A percentile compares a stretch with the other conserved stretches of the same genome.
These are phyloP conservation scores for Margaritifera margaritifera DNA, from an alignment of 2,888 invertebrate species.

Conservation along the genomic window DNA sequence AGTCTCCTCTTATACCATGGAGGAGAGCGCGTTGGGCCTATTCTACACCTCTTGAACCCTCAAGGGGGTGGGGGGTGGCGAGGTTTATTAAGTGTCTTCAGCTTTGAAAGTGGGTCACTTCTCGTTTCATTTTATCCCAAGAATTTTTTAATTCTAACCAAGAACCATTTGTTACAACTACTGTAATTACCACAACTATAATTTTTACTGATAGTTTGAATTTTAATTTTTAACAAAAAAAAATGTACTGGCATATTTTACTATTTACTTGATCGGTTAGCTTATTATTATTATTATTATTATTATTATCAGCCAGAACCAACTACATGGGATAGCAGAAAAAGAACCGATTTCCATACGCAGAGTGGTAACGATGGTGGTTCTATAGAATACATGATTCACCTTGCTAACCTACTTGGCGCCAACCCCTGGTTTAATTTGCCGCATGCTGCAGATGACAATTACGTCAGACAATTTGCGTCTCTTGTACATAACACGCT, in stretches of 20 bases:
- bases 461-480: conserved; percentile 50
- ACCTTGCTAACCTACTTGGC: conserved; percentile 45
- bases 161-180: too few relatives aligned
- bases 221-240: too few relatives aligned
- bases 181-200: too few relatives aligned
- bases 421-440: conserved; percentile 56
- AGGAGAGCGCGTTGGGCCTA: too few relatives aligned
- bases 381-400: conserved; percentile 48
- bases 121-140: too few relatives aligned
- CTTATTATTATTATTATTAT: not conserved
- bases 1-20: too few relatives aligned
- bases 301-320: conserved; percentile 48
- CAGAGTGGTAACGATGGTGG: conserved; percentile 45
- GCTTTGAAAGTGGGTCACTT: too few relatives aligned
- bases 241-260: not conserved
- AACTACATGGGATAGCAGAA: conserved; percentile 43
- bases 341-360: conserved; percentile 36
- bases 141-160: too few relatives aligned
- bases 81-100: too few relatives aligned
- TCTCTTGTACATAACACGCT: conserved; percentile 33
- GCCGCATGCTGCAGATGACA: conserved; percentile 56
- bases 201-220: too few relatives aligned
- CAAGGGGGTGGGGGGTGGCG: too few relatives aligned
- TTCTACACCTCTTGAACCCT: too few relatives aligned
- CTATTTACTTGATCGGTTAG: not conserved